Percentiles rank a stretch among this genome's conserved stretches.
These are phyloP conservation scores for Dreissena rostriformis DNA, from an alignment of 1,140 invertebrate genomes.

Conservation along the genomic window DNA sequence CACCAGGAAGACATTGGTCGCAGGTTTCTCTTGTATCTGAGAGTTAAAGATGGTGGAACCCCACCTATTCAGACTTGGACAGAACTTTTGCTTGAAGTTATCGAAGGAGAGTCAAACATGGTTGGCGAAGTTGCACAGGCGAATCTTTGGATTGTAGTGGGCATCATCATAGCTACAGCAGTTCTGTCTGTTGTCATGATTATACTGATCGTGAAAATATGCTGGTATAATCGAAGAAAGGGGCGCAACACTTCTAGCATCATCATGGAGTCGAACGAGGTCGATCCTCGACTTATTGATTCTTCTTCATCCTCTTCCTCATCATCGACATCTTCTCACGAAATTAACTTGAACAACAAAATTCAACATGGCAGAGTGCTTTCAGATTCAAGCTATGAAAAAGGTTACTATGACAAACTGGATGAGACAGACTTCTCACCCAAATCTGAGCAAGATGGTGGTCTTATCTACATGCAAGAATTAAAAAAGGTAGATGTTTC, in stretches of 20 bases:
- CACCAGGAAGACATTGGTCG: slow-evolving; percentile 31
- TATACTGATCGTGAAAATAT: slow-evolving; percentile 44
- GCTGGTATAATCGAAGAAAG: slow-evolving; percentile 41
- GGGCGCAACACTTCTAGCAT: slow-evolving; percentile 1
- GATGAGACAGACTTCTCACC: slow-evolving; percentile 28
- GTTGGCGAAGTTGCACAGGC: neutral
- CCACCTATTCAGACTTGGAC: slow-evolving; percentile 17
- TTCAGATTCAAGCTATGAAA: slow-evolving; percentile 2
- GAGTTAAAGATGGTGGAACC: slow-evolving; percentile 32
- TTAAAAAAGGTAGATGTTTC: slow-evolving; percentile 19
- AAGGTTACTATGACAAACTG: slow-evolving; percentile 14
- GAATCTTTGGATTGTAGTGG: slow-evolving; percentile 52
- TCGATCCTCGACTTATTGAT: slow-evolving; percentile 27
- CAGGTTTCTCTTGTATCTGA: slow-evolving; percentile 23
- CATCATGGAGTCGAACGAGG: slow-evolving; percentile 20
- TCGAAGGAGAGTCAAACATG: neutral
- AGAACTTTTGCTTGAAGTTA: slow-evolving; percentile 7
- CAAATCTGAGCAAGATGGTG: neutral
- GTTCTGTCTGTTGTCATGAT: slow-evolving; percentile 42
- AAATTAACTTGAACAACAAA: slow-evolving; percentile 2
- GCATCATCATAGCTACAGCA: slow-evolving; percentile 28
- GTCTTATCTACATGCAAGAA: slow-evolving; percentile 31
- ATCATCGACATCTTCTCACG: slow-evolving; percentile 21
- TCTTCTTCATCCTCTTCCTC: slow-evolving; percentile 18
- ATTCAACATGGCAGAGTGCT: slow-evolving; percentile 27